These are phyloP conservation scores for Antennarius maculatus DNA, from an alignment of 2,797 vertebrate species.

Conservation along the genomic window DNA sequence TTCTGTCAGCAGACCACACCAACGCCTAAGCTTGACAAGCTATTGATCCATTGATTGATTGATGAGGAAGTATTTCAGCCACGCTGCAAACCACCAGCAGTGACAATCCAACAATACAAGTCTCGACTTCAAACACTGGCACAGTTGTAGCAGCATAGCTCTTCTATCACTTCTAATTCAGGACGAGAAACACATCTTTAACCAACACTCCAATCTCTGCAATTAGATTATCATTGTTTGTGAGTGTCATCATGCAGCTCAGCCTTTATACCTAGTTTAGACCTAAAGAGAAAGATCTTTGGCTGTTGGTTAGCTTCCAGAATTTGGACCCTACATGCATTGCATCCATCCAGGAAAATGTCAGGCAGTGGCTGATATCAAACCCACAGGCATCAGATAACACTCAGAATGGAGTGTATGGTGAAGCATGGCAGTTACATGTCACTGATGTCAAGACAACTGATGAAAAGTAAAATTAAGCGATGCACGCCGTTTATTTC, in stretches of 20 bases:
- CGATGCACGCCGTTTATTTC: neutral
- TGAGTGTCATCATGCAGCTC: neutral
- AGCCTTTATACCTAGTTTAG: too few relatives aligned
- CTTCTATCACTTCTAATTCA: neutral
- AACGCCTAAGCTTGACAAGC: conserved; percentile 11
- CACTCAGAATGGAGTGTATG: neutral
- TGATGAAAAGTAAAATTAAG: neutral
- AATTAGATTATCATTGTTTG: neutral
- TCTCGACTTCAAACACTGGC: conserved; percentile 19
- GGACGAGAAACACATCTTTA: neutral
- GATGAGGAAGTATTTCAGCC: conserved; percentile 27
- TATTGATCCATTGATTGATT: conserved; percentile 40
- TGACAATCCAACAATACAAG: conserved; percentile 17
- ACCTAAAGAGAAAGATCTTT: neutral
- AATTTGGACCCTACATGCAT: conserved; percentile 7
- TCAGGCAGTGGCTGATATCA: neutral
- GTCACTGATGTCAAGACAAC: neutral
- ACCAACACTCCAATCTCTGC: neutral
- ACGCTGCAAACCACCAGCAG: neutral
- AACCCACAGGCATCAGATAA: conserved; percentile 22
- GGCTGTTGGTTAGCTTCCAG: neutral
- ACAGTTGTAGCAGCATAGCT: conserved; percentile 6
- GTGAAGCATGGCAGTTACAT: neutral
- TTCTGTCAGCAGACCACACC: neutral
- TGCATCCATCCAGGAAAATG: conserved; percentile 5